Base-by-base conservation (phyloP, 1,140 invertebrate genomes). In the Hirudo medicinalis region DNA sequence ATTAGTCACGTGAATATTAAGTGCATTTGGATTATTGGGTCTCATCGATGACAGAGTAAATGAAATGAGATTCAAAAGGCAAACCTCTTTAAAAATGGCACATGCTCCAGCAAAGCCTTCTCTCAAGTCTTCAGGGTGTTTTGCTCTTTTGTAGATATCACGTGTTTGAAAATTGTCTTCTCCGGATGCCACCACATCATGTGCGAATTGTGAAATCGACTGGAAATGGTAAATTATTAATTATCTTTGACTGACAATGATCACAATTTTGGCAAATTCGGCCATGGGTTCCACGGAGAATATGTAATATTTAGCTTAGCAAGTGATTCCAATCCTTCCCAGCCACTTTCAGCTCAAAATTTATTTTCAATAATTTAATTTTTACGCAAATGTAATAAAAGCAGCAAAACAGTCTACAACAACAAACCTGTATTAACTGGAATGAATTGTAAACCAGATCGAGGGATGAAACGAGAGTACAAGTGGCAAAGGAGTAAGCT, bases 401-500 rank as follows among this genome's bases (percentile, higher is more conserved):
- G 43, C 43, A 49, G 43, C 5, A 49, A 49, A 17, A 49, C 15
- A 17, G 43, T 1, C 43, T 2, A 49, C 0, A 49, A 49, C 3
- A 49, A 20, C 36, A 32, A 15, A 63, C 81, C 83, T 95, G 91
- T 79, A 96, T 87, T 27, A 91, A 87, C 72, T 91, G 86, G 60
- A 96, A 88, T 19, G 94, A 81, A 73, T 90, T 84, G 36, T 90
- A 89, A 0, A 92, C 94, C 67, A 98, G 85, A 82, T 98, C 95
- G 22, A 99, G 83, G 25, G 91, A 88, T 32, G 95, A 94, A 84
- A 96, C 89, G 3, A 91, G 91, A 0, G 94, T 94, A 13, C 91
- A 91, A 1, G 92, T 91, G 0, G 91, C 92, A 80, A 99, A 98
- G 77, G 93, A 94, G 77, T 90, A 91, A 15, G 94, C 92, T 20